Evolutionary conservation across 2,113 vertebrate species (phyloP).

Genomic region (Ammospiza nelsoni): DNA sequence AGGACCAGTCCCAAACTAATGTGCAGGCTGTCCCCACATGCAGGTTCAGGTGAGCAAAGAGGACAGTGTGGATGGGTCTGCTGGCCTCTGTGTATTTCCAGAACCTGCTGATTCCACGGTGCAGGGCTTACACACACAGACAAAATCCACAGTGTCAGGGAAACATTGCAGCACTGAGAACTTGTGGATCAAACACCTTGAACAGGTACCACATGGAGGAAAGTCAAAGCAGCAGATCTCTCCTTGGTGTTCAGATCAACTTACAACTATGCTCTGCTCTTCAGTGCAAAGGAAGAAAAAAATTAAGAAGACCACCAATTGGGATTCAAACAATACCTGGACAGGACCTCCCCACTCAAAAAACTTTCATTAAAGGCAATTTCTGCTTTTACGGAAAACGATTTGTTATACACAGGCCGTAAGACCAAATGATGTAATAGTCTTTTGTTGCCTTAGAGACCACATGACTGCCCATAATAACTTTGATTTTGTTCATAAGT

Average conservation of each 20-base stretch:
- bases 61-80: background rate
- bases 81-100: background rate
- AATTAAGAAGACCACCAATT: background rate
- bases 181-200: background rate
- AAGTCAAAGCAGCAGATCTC: background rate
- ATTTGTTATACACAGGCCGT: background rate
- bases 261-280: background rate
- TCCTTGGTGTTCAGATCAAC: background rate
- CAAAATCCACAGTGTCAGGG: background rate
- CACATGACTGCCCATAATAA: background rate
- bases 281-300: background rate
- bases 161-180: background rate
- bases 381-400: background rate
- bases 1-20: background rate
- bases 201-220: background rate
- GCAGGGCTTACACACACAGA: background rate
- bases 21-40: background rate
- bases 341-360: background rate
- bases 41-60: background rate
- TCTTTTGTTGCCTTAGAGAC: background rate
- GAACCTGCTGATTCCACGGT: background rate
- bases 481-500: background rate
- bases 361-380: background rate
- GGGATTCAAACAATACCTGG: background rate
- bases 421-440: background rate